These are phyloP conservation scores for Leptatherina wallacei DNA, from an alignment of 2,797 vertebrate genomes.

Conservation along the genomic window DNA sequence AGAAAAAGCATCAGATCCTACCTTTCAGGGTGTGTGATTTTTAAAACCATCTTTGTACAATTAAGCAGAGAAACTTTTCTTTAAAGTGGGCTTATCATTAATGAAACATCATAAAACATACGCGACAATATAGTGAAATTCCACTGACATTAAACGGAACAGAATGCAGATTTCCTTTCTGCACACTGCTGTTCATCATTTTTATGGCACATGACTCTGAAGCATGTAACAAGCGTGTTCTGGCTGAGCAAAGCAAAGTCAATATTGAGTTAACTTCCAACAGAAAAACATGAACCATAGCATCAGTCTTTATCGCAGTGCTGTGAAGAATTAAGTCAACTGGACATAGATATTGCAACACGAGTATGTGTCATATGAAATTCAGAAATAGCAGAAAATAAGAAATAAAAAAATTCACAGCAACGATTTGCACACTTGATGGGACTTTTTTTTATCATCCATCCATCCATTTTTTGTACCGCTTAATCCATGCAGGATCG, in stretches of 20 bases:
- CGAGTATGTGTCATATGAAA: neutral
- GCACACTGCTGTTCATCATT: constrained; percentile 47
- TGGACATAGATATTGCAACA: neutral
- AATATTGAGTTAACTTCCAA: constrained; percentile 64
- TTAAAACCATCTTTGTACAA: neutral
- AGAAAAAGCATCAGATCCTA: neutral
- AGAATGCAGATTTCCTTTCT: constrained; percentile 28
- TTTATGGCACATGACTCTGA: constrained; percentile 61
- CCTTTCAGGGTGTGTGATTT: neutral
- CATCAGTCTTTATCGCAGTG: constrained; percentile 34
- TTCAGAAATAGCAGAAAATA: too few species aligned
- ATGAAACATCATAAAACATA: constrained; percentile 4
- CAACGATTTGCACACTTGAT: neutral
- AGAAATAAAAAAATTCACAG: too few species aligned
- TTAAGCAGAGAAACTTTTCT: neutral
- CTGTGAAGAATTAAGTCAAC: constrained; percentile 11
- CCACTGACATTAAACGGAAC: constrained; percentile 11
- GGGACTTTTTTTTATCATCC: neutral
- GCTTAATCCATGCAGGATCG: too few species aligned
- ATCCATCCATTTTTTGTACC: too few species aligned
- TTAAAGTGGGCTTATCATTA: constrained; percentile 10
- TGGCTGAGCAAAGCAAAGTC: constrained; percentile 48
- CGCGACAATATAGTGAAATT: constrained; percentile 12
- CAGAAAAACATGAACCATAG: constrained; percentile 45
- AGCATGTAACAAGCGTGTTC: constrained; percentile 39